Base-by-base conservation (phyloP, 2,888 invertebrate species). In the Lasioglossum zephyrum region DNA sequence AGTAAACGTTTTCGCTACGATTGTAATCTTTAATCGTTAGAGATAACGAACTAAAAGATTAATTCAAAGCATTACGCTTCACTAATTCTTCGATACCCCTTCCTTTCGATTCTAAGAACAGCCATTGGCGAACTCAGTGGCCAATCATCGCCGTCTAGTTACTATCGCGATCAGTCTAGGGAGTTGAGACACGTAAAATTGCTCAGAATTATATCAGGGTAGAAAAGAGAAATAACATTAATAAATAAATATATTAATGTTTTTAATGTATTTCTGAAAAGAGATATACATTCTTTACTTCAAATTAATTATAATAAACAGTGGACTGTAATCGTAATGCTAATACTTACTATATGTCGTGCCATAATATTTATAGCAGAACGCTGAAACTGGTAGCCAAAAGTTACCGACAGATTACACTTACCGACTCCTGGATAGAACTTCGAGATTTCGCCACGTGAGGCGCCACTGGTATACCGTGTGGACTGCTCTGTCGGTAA, bases 31-130 rank as follows among this genome's bases (percentile, higher is more conserved):
- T 16, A 63, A 31, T 31, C 26, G 31, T 63, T 63, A 31, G 18
- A 79, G 22, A 47, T 70, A 69, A 84, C 36, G 53, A 74, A 57
- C 69, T 47, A 80, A 16, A 47, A 47, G 47, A 39, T 13, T 22
- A 41, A 53, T 22, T 39, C 44, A 49, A 31, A 26, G 47, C 57
- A 57, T 69, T 36, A 53, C 53, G 16, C 18, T n/a, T 26, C 66
- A 31, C 36, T 13, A 26, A 81, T 11, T 49, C n/a, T 53, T 18
- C 18, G 16, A 22, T n/a, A 11, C 9, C 31, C 26, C n/a, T 69
- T 81, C 72, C 36, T 41, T 57, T 57, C 11, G n/a, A 57, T 26
- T 63, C 31, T n/a, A 8, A 18, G 26, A 18, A 16, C 26, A 72
- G 72, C 36, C 63, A 9, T 72, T 76, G 47, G n/a, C 11, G 26